Conservation (phyloP, 2,113 vertebrate genomes). For the Pseudorasbora parva region DNA sequence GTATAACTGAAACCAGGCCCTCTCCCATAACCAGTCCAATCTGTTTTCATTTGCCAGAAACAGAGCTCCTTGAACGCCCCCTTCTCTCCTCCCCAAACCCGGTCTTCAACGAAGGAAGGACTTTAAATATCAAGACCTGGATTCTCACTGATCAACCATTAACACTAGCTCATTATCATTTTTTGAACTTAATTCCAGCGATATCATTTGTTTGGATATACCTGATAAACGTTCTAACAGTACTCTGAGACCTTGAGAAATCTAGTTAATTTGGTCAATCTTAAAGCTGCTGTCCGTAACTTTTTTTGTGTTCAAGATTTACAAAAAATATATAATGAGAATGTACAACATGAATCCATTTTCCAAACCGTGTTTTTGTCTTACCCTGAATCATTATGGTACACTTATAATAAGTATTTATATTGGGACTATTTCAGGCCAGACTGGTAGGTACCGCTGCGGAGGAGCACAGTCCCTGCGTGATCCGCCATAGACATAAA, state of each 20-base stretch:
- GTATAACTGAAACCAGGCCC: slow-evolving; percentile 93
- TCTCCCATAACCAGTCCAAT: slow-evolving; percentile 86
- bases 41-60: slow-evolving; percentile 84
- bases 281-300: no score
- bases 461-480: no score
- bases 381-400: no score
- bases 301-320: no score
- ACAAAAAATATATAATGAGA: no score
- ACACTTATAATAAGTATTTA: no score
- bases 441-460: no score
- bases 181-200: slow-evolving; percentile 4
- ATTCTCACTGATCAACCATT: background rate
- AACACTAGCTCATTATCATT: background rate
- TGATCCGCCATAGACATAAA: no score
- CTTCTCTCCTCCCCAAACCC: slow-evolving; percentile 31
- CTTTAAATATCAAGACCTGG: slow-evolving; percentile 24
- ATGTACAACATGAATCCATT: no score
- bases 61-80: slow-evolving; percentile 62
- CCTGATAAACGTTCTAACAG: background rate
- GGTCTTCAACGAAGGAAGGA: slow-evolving; percentile 12
- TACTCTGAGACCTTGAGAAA: background rate
- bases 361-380: no score
- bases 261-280: background rate
- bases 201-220: background rate
- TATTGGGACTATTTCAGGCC: no score